Base-by-base conservation (phyloP, 2,113 vertebrate genomes). In the Pungitius pungitius region DNA sequence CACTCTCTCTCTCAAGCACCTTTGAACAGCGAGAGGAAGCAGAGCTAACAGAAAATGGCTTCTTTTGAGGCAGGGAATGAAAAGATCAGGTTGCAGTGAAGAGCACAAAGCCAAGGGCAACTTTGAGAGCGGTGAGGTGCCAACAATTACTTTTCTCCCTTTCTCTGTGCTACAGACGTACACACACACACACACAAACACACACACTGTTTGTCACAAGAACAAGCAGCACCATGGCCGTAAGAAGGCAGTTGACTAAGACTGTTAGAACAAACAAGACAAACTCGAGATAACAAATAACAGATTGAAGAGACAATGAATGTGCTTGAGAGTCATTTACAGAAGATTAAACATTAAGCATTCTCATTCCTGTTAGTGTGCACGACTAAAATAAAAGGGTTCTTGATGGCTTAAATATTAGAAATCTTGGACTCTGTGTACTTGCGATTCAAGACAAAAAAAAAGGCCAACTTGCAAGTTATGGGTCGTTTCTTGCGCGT, bases 101-200 rank as follows among this genome's bases (percentile, higher is more conserved):
- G 88, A 87, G 88, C 90, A 92, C 90, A 93, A 91, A 92, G 90
- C 87, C 91, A 92, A 93, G 92, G 91, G 90, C 91, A 90, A 92
- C 92, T 94, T 92, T 91, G 91, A 93, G 88, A 89, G 89, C 75
- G n/a, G 87, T 69, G 80, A 90, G 88, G 89, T 87, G 88, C 87
- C 85, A 85, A 87, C 90, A 92, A 90, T 92, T 86, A 90, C 88
- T 90, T 91, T 82, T 90, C 87, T 89, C 74, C 77, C 73, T 86
- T 80, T 87, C 78, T 82, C 73, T 85, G 13, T 62, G 69, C 33
- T 72, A 47, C 68, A 77, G 70, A 59, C 51, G 47, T 71, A 81
- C 66, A 66, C 72, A 78, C 56, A 60, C 37, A 54, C 77, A 72
- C 75, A 70, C 39, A 75, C 58, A 73, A 69, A 52, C 73, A 45